Evolutionary conservation across 2,888 invertebrate genomes (phyloP).

Genomic region (Anoncus sp.): DNA sequence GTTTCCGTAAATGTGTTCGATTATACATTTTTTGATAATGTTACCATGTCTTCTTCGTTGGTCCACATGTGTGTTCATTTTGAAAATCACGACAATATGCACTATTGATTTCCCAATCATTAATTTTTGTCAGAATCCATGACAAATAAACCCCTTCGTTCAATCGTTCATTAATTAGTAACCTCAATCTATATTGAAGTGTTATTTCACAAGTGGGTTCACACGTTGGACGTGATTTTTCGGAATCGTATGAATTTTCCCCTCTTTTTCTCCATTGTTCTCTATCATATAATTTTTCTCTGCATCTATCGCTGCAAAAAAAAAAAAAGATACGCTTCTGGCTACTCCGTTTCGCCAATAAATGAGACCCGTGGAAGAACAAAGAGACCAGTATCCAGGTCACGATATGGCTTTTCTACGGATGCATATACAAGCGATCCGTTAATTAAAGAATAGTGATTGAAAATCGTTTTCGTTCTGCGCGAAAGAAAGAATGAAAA

Average conservation of each 20-base stretch:
- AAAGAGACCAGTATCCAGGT: constrained; percentile 41
- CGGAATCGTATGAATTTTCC: constrained; percentile 14
- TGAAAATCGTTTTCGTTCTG: constrained; percentile 44
- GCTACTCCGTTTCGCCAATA: constrained; percentile 38
- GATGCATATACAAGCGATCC: neutral
- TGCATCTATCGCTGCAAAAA: neutral
- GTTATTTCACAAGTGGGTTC: neutral
- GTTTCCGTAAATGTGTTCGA: too few species aligned
- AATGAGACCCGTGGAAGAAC: constrained; percentile 33
- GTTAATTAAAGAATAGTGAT: constrained; percentile 53
- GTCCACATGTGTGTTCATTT: too few species aligned
- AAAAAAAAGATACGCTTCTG: constrained; percentile 23
- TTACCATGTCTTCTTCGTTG: too few species aligned
- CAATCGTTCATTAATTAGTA: too few species aligned
- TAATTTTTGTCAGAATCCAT: too few species aligned
- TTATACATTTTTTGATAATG: too few species aligned
- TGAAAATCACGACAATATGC: too few species aligned
- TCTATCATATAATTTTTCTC: constrained; percentile 28
- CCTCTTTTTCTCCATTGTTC: constrained; percentile 20
- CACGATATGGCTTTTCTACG: constrained; percentile 36
- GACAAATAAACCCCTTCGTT: too few species aligned
- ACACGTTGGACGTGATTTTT: constrained; percentile 35
- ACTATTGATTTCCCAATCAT: too few species aligned
- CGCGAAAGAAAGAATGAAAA: constrained; percentile 20
- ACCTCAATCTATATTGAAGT: too few species aligned